phyloP scores from a whole-genome alignment of 92 coral and sea anemone genomes.

The Actinernus sp. region DNA sequence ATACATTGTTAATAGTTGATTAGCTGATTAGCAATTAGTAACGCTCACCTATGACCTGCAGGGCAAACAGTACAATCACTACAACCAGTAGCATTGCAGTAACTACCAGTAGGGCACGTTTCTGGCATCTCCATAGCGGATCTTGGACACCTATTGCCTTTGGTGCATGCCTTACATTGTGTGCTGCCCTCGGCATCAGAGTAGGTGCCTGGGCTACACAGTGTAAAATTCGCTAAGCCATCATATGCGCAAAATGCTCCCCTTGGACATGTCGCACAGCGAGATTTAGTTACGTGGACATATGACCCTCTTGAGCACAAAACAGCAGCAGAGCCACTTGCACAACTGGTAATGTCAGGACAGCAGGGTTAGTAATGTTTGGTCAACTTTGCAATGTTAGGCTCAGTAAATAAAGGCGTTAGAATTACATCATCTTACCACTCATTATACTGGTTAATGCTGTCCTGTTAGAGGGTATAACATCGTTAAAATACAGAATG shows the following conservation, averaged over 20 bases:
- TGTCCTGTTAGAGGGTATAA: too few species aligned
- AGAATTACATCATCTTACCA: too few species aligned
- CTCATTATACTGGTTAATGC: too few species aligned
- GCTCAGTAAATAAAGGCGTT: too few species aligned
- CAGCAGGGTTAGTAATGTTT: too few species aligned
- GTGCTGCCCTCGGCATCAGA: slow-evolving; percentile 40
- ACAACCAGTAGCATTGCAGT: slow-evolving; percentile 59
- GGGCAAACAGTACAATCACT: slow-evolving; percentile 63
- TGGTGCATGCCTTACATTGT: slow-evolving; percentile 59
- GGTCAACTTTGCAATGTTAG: too few species aligned
- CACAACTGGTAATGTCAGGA: neutral
- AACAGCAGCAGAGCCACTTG: neutral
- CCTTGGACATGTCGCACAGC: slow-evolving; percentile 44
- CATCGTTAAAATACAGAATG: too few species aligned
- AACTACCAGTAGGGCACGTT: slow-evolving; percentile 70
- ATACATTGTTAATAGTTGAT: too few species aligned
- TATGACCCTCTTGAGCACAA: slow-evolving; percentile 10
- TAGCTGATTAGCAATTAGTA: too few species aligned
- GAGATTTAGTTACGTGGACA: slow-evolving; percentile 36
- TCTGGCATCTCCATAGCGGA: slow-evolving; percentile 45
- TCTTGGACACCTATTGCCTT: slow-evolving; percentile 75
- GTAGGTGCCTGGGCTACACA: slow-evolving; percentile 66
- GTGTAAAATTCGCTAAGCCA: slow-evolving; percentile 27
- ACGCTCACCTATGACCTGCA: slow-evolving; percentile 73
- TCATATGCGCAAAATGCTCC: slow-evolving; percentile 67